Base-by-base conservation (phyloP, 2,888 invertebrate species). In the Stenurella melanura region DNA sequence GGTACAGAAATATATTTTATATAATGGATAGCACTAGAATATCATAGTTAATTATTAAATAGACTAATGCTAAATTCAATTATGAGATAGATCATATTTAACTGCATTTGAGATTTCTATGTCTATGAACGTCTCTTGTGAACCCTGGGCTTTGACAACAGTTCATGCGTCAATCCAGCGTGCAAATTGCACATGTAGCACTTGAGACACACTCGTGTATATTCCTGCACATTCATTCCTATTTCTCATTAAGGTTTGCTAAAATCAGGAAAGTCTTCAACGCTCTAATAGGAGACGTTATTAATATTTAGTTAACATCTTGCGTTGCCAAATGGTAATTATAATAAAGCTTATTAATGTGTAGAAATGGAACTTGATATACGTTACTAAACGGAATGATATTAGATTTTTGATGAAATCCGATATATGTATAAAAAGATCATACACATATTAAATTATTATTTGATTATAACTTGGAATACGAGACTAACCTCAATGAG, bases 111-210 rank as follows among this genome's bases (percentile, higher is more conserved):
- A 30, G 26, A 30, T 4, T 30, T 26, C 26, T 64, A 2, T 56
- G 50, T 21, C 54, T 54, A 26, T 26, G 67, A 54, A 67, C 15
- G 54, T 67, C 50, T 21, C 56, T 56, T 11, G 67, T 54, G 26
- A 54, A 56, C 17, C 58, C 21, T 4, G n/a, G 12, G 74, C 74
- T 74, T 74, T 74, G 74, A 74, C 68, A 54, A 26, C 68, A 61
- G 54, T 68, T 74, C 74, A 74, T 68, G 74, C 68, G 58, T 74
- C 74, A 74, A 74, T 69, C 60, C 69, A 74, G 50, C 57, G n/a
- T 74, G 74, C 68, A 74, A 34, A 69, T 61, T 74, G 74, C 74
- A 74, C 69, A 68, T 69, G 60, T 67, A 26, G 66, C 26, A 26
- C 74, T 67, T 30, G 54, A 66, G 67, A 67, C 67, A 64, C 58